These are phyloP conservation scores for Choloepus hoffmanni DNA, from an alignment of 2,113 vertebrate species.

Conservation along the genomic window DNA sequence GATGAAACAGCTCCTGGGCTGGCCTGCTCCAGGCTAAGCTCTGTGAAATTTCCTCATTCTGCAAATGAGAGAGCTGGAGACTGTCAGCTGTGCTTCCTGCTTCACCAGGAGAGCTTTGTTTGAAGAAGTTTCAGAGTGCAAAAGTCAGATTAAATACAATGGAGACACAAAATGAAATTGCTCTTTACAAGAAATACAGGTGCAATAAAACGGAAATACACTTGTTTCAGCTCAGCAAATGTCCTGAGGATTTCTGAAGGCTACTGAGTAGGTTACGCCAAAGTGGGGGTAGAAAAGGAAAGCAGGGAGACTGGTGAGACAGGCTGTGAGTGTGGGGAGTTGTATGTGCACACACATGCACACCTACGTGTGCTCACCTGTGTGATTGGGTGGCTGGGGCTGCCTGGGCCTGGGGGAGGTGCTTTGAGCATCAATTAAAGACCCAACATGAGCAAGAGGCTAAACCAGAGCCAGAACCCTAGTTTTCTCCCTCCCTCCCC, in stretches of 20 bases:
- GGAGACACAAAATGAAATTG: conserved; percentile 80
- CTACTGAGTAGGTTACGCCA: conserved; percentile 56
- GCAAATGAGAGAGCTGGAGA: conserved; percentile 41
- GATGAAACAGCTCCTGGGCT: background rate
- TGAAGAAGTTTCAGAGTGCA: conserved; percentile 77
- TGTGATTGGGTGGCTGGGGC: no score
- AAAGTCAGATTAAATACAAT: conserved; percentile 74
- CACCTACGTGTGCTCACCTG: rapidly evolving
- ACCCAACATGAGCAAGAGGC: background rate
- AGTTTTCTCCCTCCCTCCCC: background rate
- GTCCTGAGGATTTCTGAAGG: conserved; percentile 72
- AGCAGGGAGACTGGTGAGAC: background rate
- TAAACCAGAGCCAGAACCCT: background rate
- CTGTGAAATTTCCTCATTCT: conserved; percentile 9
- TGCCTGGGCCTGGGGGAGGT: background rate
- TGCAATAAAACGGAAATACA: conserved; percentile 72
- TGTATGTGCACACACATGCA: no score
- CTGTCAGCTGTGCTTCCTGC: conserved; percentile 57
- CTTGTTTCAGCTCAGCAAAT: conserved; percentile 68
- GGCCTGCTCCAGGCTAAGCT: background rate
- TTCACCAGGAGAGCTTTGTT: conserved; percentile 75
- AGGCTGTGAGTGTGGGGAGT: background rate
- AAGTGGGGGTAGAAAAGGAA: background rate
- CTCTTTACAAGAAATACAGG: conserved; percentile 79
- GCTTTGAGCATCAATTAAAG: background rate